A percentile compares a stretch with the other conserved stretches of the same genome.
These are phyloP conservation scores for Pachycephala philippinensis DNA, from an alignment of 2,113 vertebrate genomes.

Conservation along the genomic window DNA sequence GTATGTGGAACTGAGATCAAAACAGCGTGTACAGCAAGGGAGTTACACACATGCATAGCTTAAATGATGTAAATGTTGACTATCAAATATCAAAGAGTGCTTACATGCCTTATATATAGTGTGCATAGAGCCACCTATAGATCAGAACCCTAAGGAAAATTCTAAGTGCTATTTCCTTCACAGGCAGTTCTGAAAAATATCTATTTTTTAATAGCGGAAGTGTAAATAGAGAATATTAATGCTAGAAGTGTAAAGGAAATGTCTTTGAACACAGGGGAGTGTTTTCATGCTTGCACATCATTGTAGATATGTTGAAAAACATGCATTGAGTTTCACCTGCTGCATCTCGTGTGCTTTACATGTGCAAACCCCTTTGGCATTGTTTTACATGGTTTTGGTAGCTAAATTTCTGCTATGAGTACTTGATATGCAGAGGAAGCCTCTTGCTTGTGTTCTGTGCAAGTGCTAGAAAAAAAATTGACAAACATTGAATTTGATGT, in stretches of 20 bases:
- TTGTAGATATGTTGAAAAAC: not conserved
- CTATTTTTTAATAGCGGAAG: not conserved
- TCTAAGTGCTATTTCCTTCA: not conserved
- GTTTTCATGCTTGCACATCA: not conserved
- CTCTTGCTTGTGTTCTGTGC: not conserved
- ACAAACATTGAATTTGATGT: not conserved
- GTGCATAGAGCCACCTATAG: not conserved
- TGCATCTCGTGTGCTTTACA: not conserved
- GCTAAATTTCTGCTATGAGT: not conserved
- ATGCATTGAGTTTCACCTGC: not conserved
- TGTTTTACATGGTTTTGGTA: not conserved
- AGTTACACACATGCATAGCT: not conserved
- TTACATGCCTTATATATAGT: not conserved
- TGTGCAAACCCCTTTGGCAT: not conserved
- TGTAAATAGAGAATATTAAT: not conserved
- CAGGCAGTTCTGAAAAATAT: not conserved
- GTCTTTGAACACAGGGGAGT: not conserved
- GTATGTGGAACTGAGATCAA: not conserved
- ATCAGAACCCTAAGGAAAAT: not conserved
- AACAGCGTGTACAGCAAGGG: not conserved
- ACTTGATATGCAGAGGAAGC: not conserved
- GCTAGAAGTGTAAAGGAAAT: not conserved
- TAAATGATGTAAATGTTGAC: not conserved
- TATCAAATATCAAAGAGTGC: slow-evolving; percentile 19
- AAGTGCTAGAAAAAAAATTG: not conserved